These are phyloP conservation scores for Phylloscopus trochilus DNA, from an alignment of 2,113 vertebrate genomes.

Conservation along the genomic window DNA sequence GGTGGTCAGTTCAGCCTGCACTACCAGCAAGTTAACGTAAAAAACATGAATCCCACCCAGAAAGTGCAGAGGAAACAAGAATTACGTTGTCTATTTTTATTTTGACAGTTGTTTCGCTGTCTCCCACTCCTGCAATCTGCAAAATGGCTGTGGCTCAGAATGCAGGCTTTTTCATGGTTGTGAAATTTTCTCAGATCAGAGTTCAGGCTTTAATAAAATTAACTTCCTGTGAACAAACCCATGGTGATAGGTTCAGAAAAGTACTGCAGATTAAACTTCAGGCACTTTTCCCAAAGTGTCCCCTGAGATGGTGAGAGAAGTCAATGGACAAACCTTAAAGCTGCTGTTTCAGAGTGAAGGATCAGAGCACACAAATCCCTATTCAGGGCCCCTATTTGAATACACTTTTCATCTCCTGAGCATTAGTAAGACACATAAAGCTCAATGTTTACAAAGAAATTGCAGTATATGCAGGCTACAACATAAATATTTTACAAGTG, in stretches of 20 bases:
- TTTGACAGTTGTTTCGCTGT: background rate
- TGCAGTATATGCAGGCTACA: background rate
- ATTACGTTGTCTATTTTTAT: background rate
- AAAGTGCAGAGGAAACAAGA: background rate
- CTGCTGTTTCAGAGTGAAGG: background rate
- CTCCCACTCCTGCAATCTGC: background rate
- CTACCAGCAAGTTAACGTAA: background rate
- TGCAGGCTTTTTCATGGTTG: background rate
- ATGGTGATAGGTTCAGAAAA: background rate
- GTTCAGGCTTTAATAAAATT: background rate
- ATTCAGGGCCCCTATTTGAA: background rate
- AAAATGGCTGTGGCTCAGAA: background rate
- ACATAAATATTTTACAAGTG: conserved; percentile 11
- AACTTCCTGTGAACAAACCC: background rate
- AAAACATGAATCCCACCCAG: background rate
- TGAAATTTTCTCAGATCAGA: background rate
- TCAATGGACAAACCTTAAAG: background rate
- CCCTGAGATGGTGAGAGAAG: background rate
- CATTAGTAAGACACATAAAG: background rate
- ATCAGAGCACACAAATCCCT: background rate
- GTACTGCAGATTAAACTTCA: background rate
- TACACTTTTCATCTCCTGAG: background rate
- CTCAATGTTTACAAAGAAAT: background rate
- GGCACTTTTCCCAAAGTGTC: background rate
- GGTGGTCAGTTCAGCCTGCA: background rate